These are phyloP conservation scores for Neelides sp. DNA, from an alignment of 1,140 invertebrate species.

Conservation along the genomic window DNA sequence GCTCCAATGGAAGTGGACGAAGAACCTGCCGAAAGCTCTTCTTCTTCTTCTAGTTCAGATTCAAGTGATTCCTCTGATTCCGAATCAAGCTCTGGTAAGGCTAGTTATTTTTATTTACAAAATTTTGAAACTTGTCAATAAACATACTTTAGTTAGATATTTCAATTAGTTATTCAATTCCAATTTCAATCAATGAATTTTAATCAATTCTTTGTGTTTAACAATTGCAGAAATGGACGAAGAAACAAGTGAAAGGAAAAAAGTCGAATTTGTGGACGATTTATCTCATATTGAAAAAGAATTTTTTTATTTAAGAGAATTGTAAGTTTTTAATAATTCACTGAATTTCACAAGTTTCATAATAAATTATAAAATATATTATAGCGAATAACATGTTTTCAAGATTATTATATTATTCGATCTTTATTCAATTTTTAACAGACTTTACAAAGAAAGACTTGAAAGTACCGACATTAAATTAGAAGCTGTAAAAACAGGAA, in stretches of 20 bases:
- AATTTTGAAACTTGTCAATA: not conserved
- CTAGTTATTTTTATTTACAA: not conserved
- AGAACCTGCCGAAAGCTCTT: constrained; percentile 14
- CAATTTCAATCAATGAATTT: too few relatives aligned
- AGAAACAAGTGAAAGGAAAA: constrained; percentile 70
- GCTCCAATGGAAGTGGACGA: not conserved
- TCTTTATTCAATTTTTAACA: constrained; percentile 32
- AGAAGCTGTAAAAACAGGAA: constrained; percentile 66
- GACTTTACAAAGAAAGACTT: constrained; percentile 72
- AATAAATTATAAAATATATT: constrained; percentile 1
- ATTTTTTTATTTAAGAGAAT: constrained; percentile 72
- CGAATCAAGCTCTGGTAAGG: constrained; percentile 41
- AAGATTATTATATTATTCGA: constrained; percentile 9
- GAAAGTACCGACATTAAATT: constrained; percentile 71
- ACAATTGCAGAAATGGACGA: constrained; percentile 70
- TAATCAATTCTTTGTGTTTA: constrained; percentile 13
- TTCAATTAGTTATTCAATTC: too few relatives aligned
- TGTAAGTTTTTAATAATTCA: constrained; percentile 43
- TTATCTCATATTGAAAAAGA: constrained; percentile 76
- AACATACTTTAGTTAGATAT: not conserved
- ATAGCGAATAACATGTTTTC: not conserved
- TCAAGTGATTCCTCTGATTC: constrained; percentile 37
- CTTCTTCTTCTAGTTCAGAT: constrained; percentile 24
- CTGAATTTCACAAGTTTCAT: constrained; percentile 6
- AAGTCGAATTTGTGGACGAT: constrained; percentile 70